Evolutionary conservation across 2,888 invertebrate genomes (phyloP), one percentile per base, ranked within the genome.

Genomic region (Coenonympha glycerion): DNA sequence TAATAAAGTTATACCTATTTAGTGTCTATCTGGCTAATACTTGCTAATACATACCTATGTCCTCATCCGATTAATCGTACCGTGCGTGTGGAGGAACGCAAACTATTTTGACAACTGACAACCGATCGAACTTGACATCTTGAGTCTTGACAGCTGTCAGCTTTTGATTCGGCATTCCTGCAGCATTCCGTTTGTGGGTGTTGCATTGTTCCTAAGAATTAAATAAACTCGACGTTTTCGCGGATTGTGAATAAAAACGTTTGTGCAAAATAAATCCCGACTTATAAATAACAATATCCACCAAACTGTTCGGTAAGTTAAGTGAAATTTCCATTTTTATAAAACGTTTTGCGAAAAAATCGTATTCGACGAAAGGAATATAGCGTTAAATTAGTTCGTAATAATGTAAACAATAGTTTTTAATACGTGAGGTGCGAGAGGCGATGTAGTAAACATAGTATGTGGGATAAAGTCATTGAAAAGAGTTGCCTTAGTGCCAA

Each of bases 181-280:
- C n/a, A n/a, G 65, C 59, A 73, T 77, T 79, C 73, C 73, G 77
- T 76, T 79, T 67, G 67, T 70, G 73, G 73, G 74, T 74, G 76
- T 73, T 71, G 48, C 19, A 36, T 28, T 31, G 8, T 11, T 31
- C 33, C 52, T 42, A 18, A 41, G 18, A 49, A 44, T 45, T 45
- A 33, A 47, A 22, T 47, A 37, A 36, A 24, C n/a, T 6, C 19
- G n/a, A 15, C 22, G n/a, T 41, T 41, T n/a, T 8, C 6, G 33
- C 19, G 42, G 18, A 46, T 57, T 42, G 21, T 59, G 39, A 55
- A 53, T 53, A 19, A 52, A 55, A 34, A 22, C 5, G 6, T 8
- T 16, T 18, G 19, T 44, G 34, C 15, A 22, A 37, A 33, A 28
- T 49, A 41, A 49, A 31, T 39, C 19, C 21, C 9, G 6, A 28